Conservation (phyloP, 2,113 vertebrate genomes). For the Alces alces region DNA sequence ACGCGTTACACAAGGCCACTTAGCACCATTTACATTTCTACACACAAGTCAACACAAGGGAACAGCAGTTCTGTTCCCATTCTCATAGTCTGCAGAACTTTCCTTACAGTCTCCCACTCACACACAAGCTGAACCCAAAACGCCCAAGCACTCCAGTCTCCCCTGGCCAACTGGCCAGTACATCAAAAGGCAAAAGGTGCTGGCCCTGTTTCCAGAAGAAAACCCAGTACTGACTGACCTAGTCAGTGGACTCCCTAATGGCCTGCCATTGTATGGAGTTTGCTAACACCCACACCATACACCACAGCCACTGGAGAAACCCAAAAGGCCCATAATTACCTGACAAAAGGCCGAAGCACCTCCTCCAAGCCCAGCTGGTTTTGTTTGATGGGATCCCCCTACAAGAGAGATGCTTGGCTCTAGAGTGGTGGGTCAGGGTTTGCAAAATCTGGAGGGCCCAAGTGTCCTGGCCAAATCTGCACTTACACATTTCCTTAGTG, state of each 20-base stretch:
- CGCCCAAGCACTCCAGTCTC: neutral
- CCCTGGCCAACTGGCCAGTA: slow-evolving; percentile 40
- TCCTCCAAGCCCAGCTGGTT: slow-evolving; percentile 80
- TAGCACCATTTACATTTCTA: slow-evolving; percentile 59
- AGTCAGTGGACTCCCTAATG: slow-evolving; percentile 73
- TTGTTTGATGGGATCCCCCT: slow-evolving; percentile 78
- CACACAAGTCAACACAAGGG: slow-evolving; percentile 63
- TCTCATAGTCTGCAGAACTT: slow-evolving; percentile 61
- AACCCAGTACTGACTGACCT: slow-evolving; percentile 69
- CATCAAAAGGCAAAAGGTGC: slow-evolving; percentile 65
- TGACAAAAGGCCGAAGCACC: slow-evolving; percentile 83
- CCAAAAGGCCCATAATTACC: slow-evolving; percentile 86
- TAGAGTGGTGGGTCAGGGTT: slow-evolving; percentile 75
- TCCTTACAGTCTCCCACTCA: slow-evolving; percentile 51
- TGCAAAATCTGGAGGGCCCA: slow-evolving; percentile 80
- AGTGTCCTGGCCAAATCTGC: slow-evolving; percentile 75
- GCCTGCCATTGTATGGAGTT: slow-evolving; percentile 78
- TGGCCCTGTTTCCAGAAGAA: slow-evolving; percentile 67
- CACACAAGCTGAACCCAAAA: slow-evolving; percentile 10
- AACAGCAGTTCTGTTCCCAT: slow-evolving; percentile 51
- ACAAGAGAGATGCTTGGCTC: slow-evolving; percentile 76
- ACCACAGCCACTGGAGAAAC: slow-evolving; percentile 79
- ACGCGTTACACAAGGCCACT: neutral
- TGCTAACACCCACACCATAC: slow-evolving; percentile 85
- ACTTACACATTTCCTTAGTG: slow-evolving; percentile 81